Evolutionary conservation across 2,888 invertebrate genomes (phyloP).

Genomic region (Orchestes rusci): DNA sequence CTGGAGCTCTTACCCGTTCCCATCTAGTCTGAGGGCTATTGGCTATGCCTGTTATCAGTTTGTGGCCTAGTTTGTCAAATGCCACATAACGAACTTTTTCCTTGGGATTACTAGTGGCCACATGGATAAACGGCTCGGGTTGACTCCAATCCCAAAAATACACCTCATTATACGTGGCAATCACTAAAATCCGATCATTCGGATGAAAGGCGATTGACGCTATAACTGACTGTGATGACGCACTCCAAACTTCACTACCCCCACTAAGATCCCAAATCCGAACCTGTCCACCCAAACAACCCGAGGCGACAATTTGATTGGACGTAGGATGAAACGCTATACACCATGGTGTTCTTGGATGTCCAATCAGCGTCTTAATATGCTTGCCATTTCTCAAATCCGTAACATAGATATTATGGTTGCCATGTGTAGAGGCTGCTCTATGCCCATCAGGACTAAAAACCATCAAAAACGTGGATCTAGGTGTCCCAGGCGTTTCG

Average conservation of each 20-base stretch:
- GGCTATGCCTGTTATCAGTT: conserved; percentile 78
- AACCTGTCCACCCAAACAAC: conserved; percentile 84
- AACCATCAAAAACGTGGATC: conserved; percentile 79
- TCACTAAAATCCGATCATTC: conserved; percentile 70
- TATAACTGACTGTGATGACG: conserved; percentile 65
- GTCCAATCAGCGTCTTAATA: conserved; percentile 68
- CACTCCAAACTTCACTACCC: conserved; percentile 78
- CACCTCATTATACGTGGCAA: conserved; percentile 76
- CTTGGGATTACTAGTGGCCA: conserved; percentile 65
- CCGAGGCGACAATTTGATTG: conserved; percentile 77
- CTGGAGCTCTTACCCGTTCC: conserved; percentile 44
- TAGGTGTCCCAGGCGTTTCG: conserved; percentile 65
- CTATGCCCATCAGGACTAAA: conserved; percentile 82
- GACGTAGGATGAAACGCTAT: conserved; percentile 82
- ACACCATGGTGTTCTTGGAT: conserved; percentile 87
- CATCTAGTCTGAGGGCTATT: conserved; percentile 51
- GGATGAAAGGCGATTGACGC: conserved; percentile 86
- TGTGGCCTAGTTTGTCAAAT: conserved; percentile 74
- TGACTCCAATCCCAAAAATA: conserved; percentile 88
- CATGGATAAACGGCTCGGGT: conserved; percentile 66
- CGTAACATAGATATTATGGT: conserved; percentile 81
- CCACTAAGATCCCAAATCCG: conserved; percentile 81
- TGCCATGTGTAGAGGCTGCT: conserved; percentile 83
- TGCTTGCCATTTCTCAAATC: conserved; percentile 73
- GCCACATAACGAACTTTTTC: conserved; percentile 84